A percentile compares a stretch with the other conserved stretches of the same genome.
phyloP scores from a whole-genome alignment of 1,140 invertebrate genomes.

The Drosophila bipectinata region DNA sequence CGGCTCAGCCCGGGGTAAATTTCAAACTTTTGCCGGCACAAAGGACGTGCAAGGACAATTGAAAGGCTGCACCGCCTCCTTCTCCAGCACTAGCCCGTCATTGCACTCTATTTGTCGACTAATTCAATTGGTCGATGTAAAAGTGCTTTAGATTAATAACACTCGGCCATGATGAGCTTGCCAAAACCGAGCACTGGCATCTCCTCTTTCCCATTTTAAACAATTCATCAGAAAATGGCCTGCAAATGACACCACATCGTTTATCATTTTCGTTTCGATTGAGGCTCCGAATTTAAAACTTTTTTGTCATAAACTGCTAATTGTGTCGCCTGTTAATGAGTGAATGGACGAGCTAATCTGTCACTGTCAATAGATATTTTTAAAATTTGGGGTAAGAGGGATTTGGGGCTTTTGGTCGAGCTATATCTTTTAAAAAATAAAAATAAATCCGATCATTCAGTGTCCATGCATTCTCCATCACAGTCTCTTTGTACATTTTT shows the following conservation, averaged over 20 bases:
- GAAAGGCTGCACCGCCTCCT: constrained; percentile 29
- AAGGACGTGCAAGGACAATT: constrained; percentile 45
- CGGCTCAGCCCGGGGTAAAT: constrained; percentile 42
- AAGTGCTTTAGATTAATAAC: constrained; percentile 30
- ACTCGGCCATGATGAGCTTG: constrained; percentile 3
- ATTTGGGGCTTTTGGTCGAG: not conserved
- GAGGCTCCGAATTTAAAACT: constrained; percentile 21
- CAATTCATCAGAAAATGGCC: constrained; percentile 22
- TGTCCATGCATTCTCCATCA: too few relatives aligned
- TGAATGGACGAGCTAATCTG: constrained; percentile 23
- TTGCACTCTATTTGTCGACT: constrained; percentile 41
- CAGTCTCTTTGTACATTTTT: too few relatives aligned
- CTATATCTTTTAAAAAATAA: too few relatives aligned
- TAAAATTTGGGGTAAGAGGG: constrained; percentile 6
- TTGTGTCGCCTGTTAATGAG: constrained; percentile 16
- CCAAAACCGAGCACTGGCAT: constrained; percentile 6
- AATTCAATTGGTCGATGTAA: constrained; percentile 48
- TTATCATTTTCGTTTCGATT: constrained; percentile 30
- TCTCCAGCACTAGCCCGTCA: not conserved
- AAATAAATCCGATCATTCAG: too few relatives aligned
- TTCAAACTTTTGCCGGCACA: constrained; percentile 28
- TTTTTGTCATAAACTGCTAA: constrained; percentile 20
- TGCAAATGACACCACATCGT: constrained; percentile 33
- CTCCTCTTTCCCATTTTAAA: constrained; percentile 14
- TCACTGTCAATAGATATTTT: constrained; percentile 36